Base-by-base conservation (phyloP, 64 coral and sea anemone species). In the Porites australiensis region DNA sequence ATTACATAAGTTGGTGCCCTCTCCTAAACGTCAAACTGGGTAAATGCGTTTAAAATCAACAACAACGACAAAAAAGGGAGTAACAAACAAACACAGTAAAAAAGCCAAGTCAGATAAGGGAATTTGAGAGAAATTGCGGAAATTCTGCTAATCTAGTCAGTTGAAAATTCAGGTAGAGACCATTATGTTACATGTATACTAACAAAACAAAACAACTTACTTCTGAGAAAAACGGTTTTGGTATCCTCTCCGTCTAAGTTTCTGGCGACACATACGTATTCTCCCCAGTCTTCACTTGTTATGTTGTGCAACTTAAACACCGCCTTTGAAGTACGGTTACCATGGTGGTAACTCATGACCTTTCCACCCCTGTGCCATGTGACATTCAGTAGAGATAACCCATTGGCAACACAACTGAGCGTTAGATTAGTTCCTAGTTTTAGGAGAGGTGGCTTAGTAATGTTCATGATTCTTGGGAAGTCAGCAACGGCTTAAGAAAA, bases 331-430 rank as follows among this genome's bases (percentile, higher is more conserved):
- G 60, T 46, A 48, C 58, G 27, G 8, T 48, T 64, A 7, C 15
- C 44, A 47, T 11, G 27, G 27, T 37, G 23, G 16, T 48, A 18
- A n/a, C 13, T 8, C 11, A 59, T 44, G 16, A 47, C 27, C 9
- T 47, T 61, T 23, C 44, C 13, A 43, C 60, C 14, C 37, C n/a
- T 82, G 58, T 82, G 64, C 79, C 79, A 82, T 59, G 79, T 64
- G 79, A 82, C 79, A 2, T 82, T 82, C 6, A 82, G 58, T 64
- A 18, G 14, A 64, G 79, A 18, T 5, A 82, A 11, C 46, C 79
- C 44, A 44, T 16, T 82, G 58, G 79, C 79, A 13, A 3, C 47
- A 8, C 79, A 82, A 46, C 15, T 47, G 44, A 82, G 79, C 2
- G 37, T 82, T 14, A 65, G 27, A 4, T 63, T 64, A n/a, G 63